Base-by-base conservation (phyloP, 2,888 invertebrate genomes). In the Heliconius charithonia region DNA sequence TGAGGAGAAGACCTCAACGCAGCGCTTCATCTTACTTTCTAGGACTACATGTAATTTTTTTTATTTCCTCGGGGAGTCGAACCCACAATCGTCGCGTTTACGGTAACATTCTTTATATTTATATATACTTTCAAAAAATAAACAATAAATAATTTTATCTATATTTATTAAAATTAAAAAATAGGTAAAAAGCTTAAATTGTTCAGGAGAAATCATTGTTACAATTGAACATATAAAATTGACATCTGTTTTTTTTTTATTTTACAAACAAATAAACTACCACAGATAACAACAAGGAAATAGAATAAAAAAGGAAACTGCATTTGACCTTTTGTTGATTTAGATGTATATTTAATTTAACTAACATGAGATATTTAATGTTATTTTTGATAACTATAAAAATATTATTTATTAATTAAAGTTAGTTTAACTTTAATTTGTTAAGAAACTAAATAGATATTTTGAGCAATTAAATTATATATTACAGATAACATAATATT, bases 381-480 rank as follows among this genome's bases (percentile, higher is more conserved):
- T 32, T 51, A 29, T 71, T 51, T 25, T 56, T 22, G 29, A 4
- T 71, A 56, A 71, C 27, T 29, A 71, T 29, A 71, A 56, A 71
- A 72, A 72, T 56, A 59, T 56, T 32, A 56, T 13, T 25, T n/a
- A 72, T n/a, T 56, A n/a, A 72, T 29, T 22, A 71, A 32, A 59
- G 59, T 59, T 59, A 22, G 59, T 59, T 29, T 71, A 51, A 45
- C 22, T 32, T 32, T 59, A n/a, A 29, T 32, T n/a, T 72, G n/a
- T 37, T 59, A 32, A 32, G 4, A 59, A 72, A 72, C 32, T 72
- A 37, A 72, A 59, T 37, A 37, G 32, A 16, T 72, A 72, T 59
- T 72, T 72, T 72, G 72, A 72, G 72, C 72, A 72, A 72, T n/a
- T n/a, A n/a, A 32, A 72, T 32, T 16, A 72, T 72, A 16, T 59